Conservation (phyloP, 2,113 vertebrate genomes). For the Dasyprocta punctata region DNA sequence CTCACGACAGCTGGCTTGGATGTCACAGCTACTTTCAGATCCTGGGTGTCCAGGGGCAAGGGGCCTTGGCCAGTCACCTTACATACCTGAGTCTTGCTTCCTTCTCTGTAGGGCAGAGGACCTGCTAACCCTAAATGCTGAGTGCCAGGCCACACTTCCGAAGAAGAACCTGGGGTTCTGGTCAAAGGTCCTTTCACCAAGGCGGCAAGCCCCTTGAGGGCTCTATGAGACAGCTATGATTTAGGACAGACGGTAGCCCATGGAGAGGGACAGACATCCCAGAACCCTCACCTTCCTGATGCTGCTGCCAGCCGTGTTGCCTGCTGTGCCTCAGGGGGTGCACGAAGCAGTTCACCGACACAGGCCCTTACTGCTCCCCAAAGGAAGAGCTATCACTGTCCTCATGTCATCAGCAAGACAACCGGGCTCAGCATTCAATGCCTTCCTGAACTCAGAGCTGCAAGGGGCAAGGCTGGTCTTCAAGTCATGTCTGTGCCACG, state of each 20-base stretch:
- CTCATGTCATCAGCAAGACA: accelerated
- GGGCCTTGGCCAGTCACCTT: too few relatives aligned
- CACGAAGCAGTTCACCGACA: accelerated
- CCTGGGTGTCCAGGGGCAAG: accelerated
- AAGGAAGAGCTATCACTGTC: background rate
- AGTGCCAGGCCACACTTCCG: background rate
- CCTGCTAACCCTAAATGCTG: background rate
- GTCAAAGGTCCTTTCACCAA: accelerated
- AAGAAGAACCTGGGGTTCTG: accelerated
- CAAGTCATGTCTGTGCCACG: accelerated
- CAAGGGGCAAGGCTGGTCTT: background rate
- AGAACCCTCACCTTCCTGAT: background rate
- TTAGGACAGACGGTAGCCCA: background rate
- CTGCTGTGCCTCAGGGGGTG: background rate
- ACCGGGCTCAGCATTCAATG: accelerated
- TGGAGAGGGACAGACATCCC: accelerated
- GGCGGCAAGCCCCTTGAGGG: accelerated
- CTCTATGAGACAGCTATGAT: background rate
- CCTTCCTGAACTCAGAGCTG: too few relatives aligned
- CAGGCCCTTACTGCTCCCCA: accelerated
- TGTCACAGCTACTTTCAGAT: background rate
- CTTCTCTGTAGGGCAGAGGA: background rate
- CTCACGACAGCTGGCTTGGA: accelerated
- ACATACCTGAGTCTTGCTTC: background rate
- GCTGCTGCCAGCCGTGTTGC: background rate